phyloP scores from a whole-genome alignment of 2,113 vertebrate genomes.

The Sorex araneus region DNA sequence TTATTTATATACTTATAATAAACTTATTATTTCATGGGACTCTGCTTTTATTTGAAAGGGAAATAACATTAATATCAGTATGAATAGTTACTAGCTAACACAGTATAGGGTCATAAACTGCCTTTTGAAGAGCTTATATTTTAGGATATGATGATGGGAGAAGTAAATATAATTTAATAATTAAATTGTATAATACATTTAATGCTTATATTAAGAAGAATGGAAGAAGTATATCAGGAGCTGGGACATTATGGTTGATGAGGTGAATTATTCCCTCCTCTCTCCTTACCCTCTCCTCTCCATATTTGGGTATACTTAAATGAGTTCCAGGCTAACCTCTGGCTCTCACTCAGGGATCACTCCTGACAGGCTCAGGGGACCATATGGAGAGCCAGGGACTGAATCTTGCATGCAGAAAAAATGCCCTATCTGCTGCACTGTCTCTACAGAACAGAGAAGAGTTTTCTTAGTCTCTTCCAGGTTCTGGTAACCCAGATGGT shows the following conservation, averaged over 20 bases:
- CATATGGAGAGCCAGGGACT: no score
- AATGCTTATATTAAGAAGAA: neutral
- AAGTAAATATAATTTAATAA: neutral
- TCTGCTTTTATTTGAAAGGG: neutral
- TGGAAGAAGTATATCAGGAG: neutral
- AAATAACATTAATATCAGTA: neutral
- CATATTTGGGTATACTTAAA: no score
- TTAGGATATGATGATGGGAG: rapidly evolving
- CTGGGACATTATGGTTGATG: no score
- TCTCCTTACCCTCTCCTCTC: no score
- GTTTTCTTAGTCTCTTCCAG: neutral
- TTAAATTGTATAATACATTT: neutral
- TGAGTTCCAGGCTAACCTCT: no score
- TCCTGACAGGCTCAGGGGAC: no score
- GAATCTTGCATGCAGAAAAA: no score
- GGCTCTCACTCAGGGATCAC: no score
- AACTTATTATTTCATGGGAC: no score
- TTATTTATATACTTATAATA: no score
- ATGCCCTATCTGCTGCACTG: neutral
- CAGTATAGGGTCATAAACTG: neutral
- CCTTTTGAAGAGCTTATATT: neutral
- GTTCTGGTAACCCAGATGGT: neutral
- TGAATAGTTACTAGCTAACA: neutral
- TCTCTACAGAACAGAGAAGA: neutral
- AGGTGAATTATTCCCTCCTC: no score